Base-by-base conservation (phyloP, 2,888 invertebrate genomes). In the Chelonus formosanus region DNA sequence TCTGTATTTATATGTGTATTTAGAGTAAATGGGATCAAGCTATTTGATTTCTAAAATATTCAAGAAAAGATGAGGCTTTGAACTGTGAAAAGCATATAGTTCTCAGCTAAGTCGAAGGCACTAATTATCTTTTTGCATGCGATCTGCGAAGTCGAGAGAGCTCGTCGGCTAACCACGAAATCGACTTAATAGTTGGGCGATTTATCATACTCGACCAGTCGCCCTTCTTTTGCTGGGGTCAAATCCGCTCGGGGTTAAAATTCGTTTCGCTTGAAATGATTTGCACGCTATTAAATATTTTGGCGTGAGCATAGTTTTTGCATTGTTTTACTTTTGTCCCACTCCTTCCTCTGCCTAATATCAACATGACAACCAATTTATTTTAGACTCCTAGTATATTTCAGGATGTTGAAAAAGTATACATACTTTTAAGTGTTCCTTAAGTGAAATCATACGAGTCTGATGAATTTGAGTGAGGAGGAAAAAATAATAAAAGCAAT, bases 111-210 rank as follows among this genome's bases (percentile, higher is more conserved):
- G 44, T 57, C 43, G 20, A 31, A 7, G 40, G 57, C 52, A 53
- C 59, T 78, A 80, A 81, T 81, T 80, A 80, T 79, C 80, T 80
- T 80, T 80, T 79, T 80, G 75, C 74, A 70, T 67, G 73, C 65
- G 64, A 70, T 55, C 48, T 62, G 47, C 44, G 47, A 45, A 53
- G 64, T 62, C 53, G 57, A 53, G 55, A 52, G 63, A 62, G 67
- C 65, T 67, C 48, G 58, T 60, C 62, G 72, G 73, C 74, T 76
- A 78, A 79, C 75, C 76, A 74, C 78, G 72, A 76, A 79, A 80
- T 79, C 76, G 76, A 76, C 74, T 75, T 80, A 80, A 80, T 77
- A 76, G 76, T 69, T 67, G 71, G 63, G 67, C 71, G 77, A 76
- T 80, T 79, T 78, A 78, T 81, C 80, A 80, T 79, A 74, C 72